Conservation (phyloP, 30 jellyfish, hydroid and myxozoan genomes). For the Aurelia sp. region DNA sequence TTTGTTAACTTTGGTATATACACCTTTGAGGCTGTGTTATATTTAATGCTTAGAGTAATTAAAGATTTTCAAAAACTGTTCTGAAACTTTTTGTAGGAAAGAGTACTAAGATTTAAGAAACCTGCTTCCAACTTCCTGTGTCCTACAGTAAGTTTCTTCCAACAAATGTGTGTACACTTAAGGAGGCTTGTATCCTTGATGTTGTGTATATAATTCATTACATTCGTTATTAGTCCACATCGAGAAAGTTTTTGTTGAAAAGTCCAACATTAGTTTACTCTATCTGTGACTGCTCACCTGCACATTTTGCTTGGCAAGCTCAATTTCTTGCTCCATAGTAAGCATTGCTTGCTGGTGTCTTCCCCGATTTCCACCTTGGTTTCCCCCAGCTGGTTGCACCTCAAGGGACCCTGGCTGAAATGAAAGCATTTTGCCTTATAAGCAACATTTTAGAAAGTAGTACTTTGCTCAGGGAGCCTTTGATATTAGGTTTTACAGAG, state of each 20-base stretch:
- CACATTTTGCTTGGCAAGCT: constrained; percentile 11
- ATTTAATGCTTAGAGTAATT: neutral
- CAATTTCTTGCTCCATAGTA: neutral
- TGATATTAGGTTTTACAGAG: too few relatives aligned
- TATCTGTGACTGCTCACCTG: constrained; percentile 1
- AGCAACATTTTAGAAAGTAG: too few relatives aligned
- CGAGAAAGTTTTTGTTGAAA: neutral
- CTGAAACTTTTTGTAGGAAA: neutral
- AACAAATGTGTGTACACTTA: too few relatives aligned
- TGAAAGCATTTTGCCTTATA: too few relatives aligned
- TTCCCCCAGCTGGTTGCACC: too few relatives aligned
- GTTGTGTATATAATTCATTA: neutral
- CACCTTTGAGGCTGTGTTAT: neutral
- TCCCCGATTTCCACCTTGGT: too few relatives aligned
- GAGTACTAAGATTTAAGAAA: neutral
- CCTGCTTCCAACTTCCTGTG: too few relatives aligned
- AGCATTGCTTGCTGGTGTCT: neutral
- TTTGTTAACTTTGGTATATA: neutral
- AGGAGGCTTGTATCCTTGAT: too few relatives aligned
- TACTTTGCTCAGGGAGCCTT: too few relatives aligned
- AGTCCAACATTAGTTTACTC: neutral
- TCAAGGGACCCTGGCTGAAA: too few relatives aligned
- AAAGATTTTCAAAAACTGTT: neutral
- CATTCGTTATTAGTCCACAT: neutral
- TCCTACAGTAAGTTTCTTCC: too few relatives aligned